phyloP scores from a whole-genome alignment of 2,888 invertebrate species.

The Ceriagrion tenellum region DNA sequence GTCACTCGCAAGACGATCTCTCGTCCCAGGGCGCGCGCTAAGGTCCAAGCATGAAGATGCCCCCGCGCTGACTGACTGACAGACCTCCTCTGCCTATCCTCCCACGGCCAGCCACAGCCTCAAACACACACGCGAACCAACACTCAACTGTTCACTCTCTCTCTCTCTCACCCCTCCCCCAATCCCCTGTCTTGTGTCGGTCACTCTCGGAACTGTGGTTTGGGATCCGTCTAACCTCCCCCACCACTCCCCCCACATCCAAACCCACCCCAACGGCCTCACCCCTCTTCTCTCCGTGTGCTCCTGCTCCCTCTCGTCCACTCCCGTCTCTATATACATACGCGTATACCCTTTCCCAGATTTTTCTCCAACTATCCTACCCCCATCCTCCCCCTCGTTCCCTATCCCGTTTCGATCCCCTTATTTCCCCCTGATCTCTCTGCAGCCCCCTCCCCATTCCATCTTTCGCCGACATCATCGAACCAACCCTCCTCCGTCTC shows the following conservation, averaged over 20 bases:
- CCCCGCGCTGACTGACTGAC: slow-evolving; percentile 10
- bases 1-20: neutral
- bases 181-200: neutral
- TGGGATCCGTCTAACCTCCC: neutral
- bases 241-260: neutral
- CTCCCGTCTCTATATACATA: neutral
- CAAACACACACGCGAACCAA: neutral
- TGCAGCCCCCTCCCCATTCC: slow-evolving; percentile 34
- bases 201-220: slow-evolving; percentile 10
- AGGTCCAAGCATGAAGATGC: neutral
- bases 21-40: neutral
- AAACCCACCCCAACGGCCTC: neutral
- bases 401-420: neutral
- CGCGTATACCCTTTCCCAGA: neutral
- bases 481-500: neutral
- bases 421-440: neutral
- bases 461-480: neutral
- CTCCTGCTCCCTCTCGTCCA: neutral
- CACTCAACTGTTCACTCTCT: too few relatives aligned
- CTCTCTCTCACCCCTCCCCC: neutral
- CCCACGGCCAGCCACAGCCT: neutral
- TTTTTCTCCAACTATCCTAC: neutral
- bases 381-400: neutral
- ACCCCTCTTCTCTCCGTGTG: neutral
- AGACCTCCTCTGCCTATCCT: neutral